phyloP scores from a whole-genome alignment of 2,113 vertebrate genomes.

The Scortum barcoo region DNA sequence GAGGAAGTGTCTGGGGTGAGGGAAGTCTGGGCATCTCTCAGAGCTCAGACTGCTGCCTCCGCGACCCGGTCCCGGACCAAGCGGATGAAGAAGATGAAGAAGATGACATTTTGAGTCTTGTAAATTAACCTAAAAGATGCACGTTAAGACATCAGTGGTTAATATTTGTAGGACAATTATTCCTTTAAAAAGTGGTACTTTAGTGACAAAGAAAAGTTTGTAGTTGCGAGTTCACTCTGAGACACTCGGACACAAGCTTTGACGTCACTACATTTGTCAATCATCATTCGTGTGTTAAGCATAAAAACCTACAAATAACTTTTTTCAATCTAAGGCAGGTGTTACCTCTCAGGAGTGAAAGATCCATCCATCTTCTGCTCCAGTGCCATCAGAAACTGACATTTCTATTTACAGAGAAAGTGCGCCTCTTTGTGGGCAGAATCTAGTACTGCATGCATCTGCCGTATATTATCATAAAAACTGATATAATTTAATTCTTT shows the following conservation, averaged over 20 bases:
- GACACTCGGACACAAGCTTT: neutral
- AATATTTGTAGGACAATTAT: neutral
- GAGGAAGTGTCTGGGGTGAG: too few relatives aligned
- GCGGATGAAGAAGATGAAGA: too few relatives aligned
- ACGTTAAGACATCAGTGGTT: neutral
- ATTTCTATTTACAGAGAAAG: constrained; percentile 19
- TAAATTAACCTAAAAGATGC: neutral
- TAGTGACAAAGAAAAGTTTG: too few relatives aligned
- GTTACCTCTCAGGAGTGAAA: neutral
- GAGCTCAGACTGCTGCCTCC: too few relatives aligned
- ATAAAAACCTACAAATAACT: neutral
- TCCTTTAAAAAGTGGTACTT: neutral
- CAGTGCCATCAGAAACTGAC: too few relatives aligned
- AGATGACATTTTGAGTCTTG: neutral
- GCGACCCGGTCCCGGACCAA: too few relatives aligned
- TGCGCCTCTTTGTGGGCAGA: neutral
- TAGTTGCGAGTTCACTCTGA: neutral
- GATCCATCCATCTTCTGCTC: too few relatives aligned
- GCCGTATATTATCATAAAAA: too few relatives aligned
- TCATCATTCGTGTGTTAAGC: neutral
- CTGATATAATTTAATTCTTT: neutral
- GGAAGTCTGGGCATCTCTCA: too few relatives aligned
- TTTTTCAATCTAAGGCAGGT: too few relatives aligned
- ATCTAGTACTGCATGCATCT: neutral
- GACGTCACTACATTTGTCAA: neutral